A percentile compares a stretch with the other conserved stretches of the same genome.
These are phyloP conservation scores for Trichomycterus rosablanca DNA, from an alignment of 2,113 vertebrate genomes.

Conservation along the genomic window DNA sequence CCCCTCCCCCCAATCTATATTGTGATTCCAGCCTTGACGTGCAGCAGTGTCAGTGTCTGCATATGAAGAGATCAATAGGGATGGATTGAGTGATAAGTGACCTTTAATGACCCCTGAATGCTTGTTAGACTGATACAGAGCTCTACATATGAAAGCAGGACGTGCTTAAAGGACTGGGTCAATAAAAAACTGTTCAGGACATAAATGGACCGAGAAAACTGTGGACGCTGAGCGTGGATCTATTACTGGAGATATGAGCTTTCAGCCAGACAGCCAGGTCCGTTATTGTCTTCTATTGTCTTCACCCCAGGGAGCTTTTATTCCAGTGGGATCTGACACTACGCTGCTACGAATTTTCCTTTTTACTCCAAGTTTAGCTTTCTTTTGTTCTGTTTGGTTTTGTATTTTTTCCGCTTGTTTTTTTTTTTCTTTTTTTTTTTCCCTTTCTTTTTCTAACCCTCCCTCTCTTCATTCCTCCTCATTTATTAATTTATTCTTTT, in stretches of 20 bases:
- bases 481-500: background rate
- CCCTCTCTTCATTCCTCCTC: background rate
- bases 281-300: background rate
- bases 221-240: too few species aligned
- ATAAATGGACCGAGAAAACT: too few species aligned
- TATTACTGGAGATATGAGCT: too few species aligned
- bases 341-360: background rate
- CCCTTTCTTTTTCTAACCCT: background rate
- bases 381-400: background rate
- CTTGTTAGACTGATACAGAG: background rate
- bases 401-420: background rate
- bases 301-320: too few species aligned
- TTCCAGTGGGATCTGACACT: too few species aligned
- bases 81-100: constrained; percentile 7
- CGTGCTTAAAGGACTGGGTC: too few species aligned
- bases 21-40: too few species aligned
- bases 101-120: too few species aligned
- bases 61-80: constrained; percentile 6
- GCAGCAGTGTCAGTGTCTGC: too few species aligned
- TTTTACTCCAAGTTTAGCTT: background rate
- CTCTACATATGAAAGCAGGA: background rate
- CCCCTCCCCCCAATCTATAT: too few species aligned
- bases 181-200: too few species aligned
- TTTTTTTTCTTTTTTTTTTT: background rate
- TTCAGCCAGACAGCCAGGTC: too few species aligned